These are phyloP conservation scores for Axis porcinus DNA, from an alignment of 2,113 vertebrate species.

Conservation along the genomic window DNA sequence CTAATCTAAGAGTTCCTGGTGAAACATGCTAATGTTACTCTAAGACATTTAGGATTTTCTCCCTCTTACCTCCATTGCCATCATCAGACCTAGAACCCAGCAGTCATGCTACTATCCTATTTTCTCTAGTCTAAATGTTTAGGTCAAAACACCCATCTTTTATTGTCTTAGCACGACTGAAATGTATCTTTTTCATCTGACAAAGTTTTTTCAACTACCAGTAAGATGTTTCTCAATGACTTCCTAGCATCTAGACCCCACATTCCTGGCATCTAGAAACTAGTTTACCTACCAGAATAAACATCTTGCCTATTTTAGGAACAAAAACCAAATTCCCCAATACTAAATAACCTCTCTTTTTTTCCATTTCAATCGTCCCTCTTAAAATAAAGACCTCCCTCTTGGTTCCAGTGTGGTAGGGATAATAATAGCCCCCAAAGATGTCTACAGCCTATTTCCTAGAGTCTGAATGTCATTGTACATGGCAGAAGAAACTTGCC, in stretches of 20 bases:
- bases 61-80: background rate
- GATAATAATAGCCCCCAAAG: background rate
- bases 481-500: background rate
- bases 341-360: background rate
- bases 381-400: background rate
- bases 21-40: background rate
- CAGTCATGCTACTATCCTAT: background rate
- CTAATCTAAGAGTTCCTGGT: background rate
- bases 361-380: background rate
- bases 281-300: background rate
- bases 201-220: background rate
- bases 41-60: background rate
- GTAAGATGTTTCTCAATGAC: background rate
- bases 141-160: background rate
- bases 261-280: background rate
- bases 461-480: background rate
- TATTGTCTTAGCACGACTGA: background rate
- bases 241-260: background rate
- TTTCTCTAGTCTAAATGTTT: conserved; percentile 17
- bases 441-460: background rate
- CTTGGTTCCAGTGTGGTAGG: background rate
- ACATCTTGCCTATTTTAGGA: background rate
- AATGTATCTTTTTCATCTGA: background rate
- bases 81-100: background rate
- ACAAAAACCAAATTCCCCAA: background rate